These are phyloP conservation scores for Zaprionus kolodkinae DNA, from an alignment of 1,140 invertebrate genomes.

Conservation along the genomic window DNA sequence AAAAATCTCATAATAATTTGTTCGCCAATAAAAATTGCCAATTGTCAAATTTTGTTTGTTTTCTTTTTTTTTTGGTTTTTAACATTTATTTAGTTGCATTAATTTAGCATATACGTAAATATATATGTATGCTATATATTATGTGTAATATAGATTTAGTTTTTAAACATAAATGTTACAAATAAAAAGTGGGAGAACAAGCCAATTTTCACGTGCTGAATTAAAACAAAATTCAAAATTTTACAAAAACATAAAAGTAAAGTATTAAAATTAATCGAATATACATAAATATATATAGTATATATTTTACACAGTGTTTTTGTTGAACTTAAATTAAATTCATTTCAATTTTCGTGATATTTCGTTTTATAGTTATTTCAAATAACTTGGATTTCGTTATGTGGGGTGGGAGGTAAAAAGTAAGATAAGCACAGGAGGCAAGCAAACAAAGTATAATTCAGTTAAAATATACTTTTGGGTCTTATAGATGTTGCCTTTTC, in stretches of 20 bases:
- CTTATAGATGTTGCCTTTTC: not conserved
- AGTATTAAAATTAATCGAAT: slow-evolving; percentile 48
- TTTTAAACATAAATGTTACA: slow-evolving; percentile 69
- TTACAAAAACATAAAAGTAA: slow-evolving; percentile 54
- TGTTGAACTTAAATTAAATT: slow-evolving; percentile 56
- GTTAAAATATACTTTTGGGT: not conserved
- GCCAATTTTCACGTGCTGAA: slow-evolving; percentile 67
- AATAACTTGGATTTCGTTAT: slow-evolving; percentile 67
- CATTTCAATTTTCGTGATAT: slow-evolving; percentile 31
- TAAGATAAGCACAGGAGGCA: slow-evolving; percentile 21
- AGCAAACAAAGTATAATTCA: slow-evolving; percentile 2
- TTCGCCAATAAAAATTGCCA: slow-evolving; percentile 69
- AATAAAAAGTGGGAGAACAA: slow-evolving; percentile 74
- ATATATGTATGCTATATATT: slow-evolving; percentile 69
- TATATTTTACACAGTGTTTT: slow-evolving; percentile 38
- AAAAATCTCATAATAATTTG: slow-evolving; percentile 8
- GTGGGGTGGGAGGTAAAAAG: not conserved
- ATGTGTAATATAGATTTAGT: slow-evolving; percentile 47
- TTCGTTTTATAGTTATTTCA: slow-evolving; percentile 78
- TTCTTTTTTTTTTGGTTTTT: slow-evolving; percentile 74
- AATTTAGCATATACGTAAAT: slow-evolving; percentile 69
- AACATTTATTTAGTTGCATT: slow-evolving; percentile 82
- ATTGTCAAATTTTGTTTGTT: slow-evolving; percentile 46
- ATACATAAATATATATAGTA: slow-evolving; percentile 48
- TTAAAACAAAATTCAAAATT: slow-evolving; percentile 44